These are phyloP conservation scores for Drosophila punjabiensis DNA, from an alignment of 1,140 invertebrate species.

Conservation along the genomic window DNA sequence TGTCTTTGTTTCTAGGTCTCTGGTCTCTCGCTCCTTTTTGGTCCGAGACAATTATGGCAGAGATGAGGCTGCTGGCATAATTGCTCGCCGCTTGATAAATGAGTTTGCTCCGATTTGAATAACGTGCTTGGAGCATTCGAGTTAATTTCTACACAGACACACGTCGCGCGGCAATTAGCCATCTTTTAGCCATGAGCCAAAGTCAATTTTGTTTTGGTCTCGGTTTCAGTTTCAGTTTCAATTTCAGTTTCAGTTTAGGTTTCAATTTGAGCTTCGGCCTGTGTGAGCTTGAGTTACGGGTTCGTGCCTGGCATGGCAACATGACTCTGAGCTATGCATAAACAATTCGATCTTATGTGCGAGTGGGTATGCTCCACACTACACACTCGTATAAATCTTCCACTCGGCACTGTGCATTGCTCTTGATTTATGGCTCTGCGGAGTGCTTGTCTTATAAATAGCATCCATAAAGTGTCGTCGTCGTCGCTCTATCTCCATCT, in stretches of 20 bases:
- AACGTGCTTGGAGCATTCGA: slow-evolving; percentile 72
- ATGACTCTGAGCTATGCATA: slow-evolving; percentile 53
- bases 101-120: slow-evolving; percentile 75
- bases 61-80: slow-evolving; percentile 24
- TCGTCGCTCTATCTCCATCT: not conserved
- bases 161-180: slow-evolving; percentile 72
- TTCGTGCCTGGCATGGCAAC: slow-evolving; percentile 67
- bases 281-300: slow-evolving; percentile 33
- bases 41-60: slow-evolving; percentile 28
- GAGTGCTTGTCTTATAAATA: slow-evolving; percentile 36
- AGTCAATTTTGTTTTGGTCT: slow-evolving; percentile 38
- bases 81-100: slow-evolving; percentile 62
- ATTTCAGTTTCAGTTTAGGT: slow-evolving; percentile 2
- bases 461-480: slow-evolving; percentile 38
- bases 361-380: slow-evolving; percentile 21
- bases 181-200: slow-evolving; percentile 73
- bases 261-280: slow-evolving; percentile 20
- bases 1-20: not conserved
- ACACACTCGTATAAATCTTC: slow-evolving; percentile 59
- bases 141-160: slow-evolving; percentile 65
- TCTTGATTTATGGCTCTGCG: slow-evolving; percentile 30
- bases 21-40: not conserved
- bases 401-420: slow-evolving; percentile 22
- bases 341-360: slow-evolving; percentile 60
- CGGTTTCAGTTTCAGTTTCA: slow-evolving; percentile 21